Evolutionary conservation across 2,797 vertebrate genomes (phyloP).

Genomic region (Atherinosoma microstoma): DNA sequence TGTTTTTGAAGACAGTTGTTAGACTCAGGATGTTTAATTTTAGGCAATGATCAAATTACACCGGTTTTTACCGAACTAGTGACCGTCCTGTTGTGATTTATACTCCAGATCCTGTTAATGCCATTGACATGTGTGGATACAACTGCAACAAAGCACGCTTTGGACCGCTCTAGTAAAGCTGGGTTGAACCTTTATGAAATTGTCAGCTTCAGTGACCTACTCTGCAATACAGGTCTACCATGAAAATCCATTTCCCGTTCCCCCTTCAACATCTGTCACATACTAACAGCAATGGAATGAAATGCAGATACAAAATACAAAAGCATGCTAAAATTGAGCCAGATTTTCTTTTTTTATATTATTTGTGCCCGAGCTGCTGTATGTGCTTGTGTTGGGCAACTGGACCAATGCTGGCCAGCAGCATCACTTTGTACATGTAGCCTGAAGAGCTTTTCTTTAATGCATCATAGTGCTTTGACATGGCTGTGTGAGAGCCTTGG

Average conservation of each 20-base stretch:
- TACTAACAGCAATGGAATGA: neutral
- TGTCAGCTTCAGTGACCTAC: neutral
- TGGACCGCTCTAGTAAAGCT: neutral
- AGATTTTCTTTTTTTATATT: neutral
- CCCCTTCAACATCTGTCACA: neutral
- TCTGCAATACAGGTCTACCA: neutral
- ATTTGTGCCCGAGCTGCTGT: neutral
- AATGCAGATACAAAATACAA: neutral
- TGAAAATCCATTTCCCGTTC: neutral
- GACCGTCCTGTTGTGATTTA: too few relatives aligned
- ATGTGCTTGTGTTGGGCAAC: neutral
- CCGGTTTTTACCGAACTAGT: too few relatives aligned
- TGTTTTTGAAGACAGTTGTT: too few relatives aligned
- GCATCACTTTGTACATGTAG: too few relatives aligned
- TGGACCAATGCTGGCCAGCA: too few relatives aligned
- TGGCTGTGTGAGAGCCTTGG: neutral
- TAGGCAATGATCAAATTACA: too few relatives aligned
- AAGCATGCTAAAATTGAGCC: neutral
- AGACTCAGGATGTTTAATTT: too few relatives aligned
- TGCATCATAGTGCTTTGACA: neutral
- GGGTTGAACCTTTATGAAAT: neutral
- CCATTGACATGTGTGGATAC: too few relatives aligned
- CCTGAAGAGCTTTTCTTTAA: neutral
- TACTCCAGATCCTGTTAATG: too few relatives aligned
- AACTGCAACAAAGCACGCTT: neutral